Evolutionary conservation across 2,797 vertebrate species (phyloP), one percentile per base, ranked within the genome.

Genomic region (Siniperca undulata): DNA sequence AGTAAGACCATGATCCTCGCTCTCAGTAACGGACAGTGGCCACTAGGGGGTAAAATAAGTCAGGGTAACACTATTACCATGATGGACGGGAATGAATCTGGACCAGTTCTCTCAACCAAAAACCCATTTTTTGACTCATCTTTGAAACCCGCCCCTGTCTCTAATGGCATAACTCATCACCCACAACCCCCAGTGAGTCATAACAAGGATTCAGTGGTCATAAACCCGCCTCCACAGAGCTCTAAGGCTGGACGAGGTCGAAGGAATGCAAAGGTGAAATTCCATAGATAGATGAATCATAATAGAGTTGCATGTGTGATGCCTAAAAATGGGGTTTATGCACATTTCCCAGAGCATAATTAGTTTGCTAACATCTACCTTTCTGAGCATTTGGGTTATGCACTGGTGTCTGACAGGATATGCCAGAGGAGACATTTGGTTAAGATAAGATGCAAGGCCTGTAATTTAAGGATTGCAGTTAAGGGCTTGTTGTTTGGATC

Each of bases 151-250:
- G 70, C 85, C 38, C 78, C 94, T 0, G 70, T 94, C 86, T 94
- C 94, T 89, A 97, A 98, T 40, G 96, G 94, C 92, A 5, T 94
- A 83, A 94, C 93, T 81, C 95, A 82, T 82, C 84, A 82, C 60
- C 87, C 82, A 14, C 91, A 91, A 38, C 46, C 85, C 91, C 53
- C 90, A 55, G 93, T 91, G 80, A 86, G 92, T 88, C 90, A 92
- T 88, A 84, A 95, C 87, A 95, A 96, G 94, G 97, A 99, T 78
- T 97, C 97, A 64, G 96, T 99, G 93, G 95, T 97, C 89, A 96
- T 99, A 96, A 97, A 91, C 90, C 98, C 98, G 82, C 98, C 98
- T 92, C 98, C 98, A 74, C 97, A 97, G 95, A 99, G 90, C 92
- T 93, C 95, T 92, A 99, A 98, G 93, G 95, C 96, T 4, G 97